Conservation (phyloP, 2,113 vertebrate genomes). For the Phoxinus phoxinus region DNA sequence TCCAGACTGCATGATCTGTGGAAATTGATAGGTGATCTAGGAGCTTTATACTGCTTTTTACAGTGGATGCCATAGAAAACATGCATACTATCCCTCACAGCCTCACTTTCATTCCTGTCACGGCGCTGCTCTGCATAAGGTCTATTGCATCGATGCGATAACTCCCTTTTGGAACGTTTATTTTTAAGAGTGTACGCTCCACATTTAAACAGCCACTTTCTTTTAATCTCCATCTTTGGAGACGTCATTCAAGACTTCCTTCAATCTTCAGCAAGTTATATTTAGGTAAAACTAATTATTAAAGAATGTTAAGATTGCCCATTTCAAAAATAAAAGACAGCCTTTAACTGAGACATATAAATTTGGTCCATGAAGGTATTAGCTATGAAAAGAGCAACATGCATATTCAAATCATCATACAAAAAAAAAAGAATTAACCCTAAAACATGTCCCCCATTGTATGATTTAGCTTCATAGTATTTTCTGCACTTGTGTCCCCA, state of each 20-base stretch:
- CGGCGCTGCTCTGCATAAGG: no score
- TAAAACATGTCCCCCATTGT: background rate
- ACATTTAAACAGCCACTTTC: background rate
- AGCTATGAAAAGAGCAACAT: background rate
- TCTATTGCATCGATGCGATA: no score
- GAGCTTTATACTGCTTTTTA: no score
- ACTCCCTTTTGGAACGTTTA: no score
- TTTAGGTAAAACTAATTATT: no score
- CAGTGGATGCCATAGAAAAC: no score
- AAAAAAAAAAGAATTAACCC: background rate
- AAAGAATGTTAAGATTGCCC: background rate
- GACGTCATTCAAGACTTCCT: background rate
- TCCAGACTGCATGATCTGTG: no score
- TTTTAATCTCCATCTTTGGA: background rate
- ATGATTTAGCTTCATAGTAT: background rate
- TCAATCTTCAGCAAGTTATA: background rate
- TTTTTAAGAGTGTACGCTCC: background rate
- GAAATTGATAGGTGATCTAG: no score
- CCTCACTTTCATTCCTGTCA: no score
- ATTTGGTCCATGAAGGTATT: no score
- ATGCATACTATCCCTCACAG: no score
- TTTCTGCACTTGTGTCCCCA: background rate
- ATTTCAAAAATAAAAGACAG: conserved; percentile 5
- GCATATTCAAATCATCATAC: background rate
- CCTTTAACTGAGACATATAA: background rate